Conservation (phyloP, 2,113 vertebrate genomes). For the Macquaria ambigua region DNA sequence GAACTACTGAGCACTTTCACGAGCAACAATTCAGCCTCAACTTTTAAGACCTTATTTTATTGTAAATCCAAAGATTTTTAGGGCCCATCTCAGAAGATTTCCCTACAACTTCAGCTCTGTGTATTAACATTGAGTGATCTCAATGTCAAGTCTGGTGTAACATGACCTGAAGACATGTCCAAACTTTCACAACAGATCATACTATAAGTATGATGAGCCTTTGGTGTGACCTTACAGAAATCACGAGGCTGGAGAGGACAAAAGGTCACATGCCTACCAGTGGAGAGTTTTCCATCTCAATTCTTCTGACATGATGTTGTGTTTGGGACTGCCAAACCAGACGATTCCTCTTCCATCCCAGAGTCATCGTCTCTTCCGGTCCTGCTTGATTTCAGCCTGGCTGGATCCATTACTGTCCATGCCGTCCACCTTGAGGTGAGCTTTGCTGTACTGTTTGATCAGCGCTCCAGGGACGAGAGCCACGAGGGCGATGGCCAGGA, state of each 20-base stretch:
- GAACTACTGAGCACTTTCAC: background rate
- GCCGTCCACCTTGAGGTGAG: constrained; percentile 84
- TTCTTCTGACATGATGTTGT: background rate
- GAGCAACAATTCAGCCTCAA: background rate
- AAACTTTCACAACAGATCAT: constrained; percentile 10
- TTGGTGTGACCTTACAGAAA: constrained; percentile 37
- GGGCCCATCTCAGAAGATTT: background rate
- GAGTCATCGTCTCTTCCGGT: constrained; percentile 80
- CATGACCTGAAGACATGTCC: constrained; percentile 21
- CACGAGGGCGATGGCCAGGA: constrained; percentile 90
- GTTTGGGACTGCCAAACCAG: constrained; percentile 1
- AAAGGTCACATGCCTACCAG: constrained; percentile 24
- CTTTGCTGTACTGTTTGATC: constrained; percentile 89
- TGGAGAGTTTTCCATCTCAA: background rate
- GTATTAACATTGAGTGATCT: background rate
- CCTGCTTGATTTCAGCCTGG: constrained; percentile 71
- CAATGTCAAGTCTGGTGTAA: constrained; percentile 26
- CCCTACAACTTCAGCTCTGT: background rate
- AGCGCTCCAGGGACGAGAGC: constrained; percentile 93
- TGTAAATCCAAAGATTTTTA: background rate
- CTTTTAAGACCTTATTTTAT: background rate
- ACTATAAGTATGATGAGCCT: background rate
- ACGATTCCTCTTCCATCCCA: background rate
- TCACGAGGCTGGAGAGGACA: constrained; percentile 9
- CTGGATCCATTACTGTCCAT: constrained; percentile 66